These are phyloP conservation scores for Macrocentrus cingulum DNA, from an alignment of 1,140 invertebrate species.

Conservation along the genomic window DNA sequence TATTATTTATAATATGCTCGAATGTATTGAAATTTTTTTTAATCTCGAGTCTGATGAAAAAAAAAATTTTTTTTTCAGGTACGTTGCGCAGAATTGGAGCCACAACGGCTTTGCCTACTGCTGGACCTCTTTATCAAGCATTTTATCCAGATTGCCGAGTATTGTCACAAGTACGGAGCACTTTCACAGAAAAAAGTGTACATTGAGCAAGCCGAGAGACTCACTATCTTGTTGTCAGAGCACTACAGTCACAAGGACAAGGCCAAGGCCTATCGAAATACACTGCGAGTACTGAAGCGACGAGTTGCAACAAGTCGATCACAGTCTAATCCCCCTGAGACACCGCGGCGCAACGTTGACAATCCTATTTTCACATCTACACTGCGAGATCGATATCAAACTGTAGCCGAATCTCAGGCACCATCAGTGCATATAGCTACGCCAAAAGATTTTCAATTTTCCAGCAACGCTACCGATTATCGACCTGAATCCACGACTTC, in stretches of 20 bases:
- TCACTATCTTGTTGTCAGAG: constrained; percentile 67
- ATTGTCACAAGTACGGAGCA: constrained; percentile 63
- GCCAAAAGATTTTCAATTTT: background rate
- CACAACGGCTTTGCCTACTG: constrained; percentile 57
- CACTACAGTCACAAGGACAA: constrained; percentile 55
- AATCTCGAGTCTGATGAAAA: background rate
- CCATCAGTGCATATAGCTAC: background rate
- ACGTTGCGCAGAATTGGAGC: constrained; percentile 42
- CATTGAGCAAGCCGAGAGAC: constrained; percentile 68
- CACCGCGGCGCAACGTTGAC: constrained; percentile 42
- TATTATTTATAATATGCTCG: too few species aligned
- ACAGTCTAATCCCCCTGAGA: constrained; percentile 33
- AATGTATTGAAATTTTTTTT: too few species aligned
- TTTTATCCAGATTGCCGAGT: constrained; percentile 68
- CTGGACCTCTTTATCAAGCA: constrained; percentile 71
- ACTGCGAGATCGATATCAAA: constrained; percentile 37
- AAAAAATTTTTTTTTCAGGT: constrained; percentile 35
- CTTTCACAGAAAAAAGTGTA: constrained; percentile 65
- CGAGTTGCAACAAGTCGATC: constrained; percentile 32
- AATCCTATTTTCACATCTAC: constrained; percentile 32
- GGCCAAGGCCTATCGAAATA: constrained; percentile 57
- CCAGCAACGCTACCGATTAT: too few species aligned
- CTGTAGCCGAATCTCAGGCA: constrained; percentile 5
- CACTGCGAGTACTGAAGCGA: constrained; percentile 49
- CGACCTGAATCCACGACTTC: background rate